Percentiles rank a stretch among this genome's conserved stretches.
phyloP scores from a whole-genome alignment of 2,888 invertebrate species.

The Himalopsyche tibetana region DNA sequence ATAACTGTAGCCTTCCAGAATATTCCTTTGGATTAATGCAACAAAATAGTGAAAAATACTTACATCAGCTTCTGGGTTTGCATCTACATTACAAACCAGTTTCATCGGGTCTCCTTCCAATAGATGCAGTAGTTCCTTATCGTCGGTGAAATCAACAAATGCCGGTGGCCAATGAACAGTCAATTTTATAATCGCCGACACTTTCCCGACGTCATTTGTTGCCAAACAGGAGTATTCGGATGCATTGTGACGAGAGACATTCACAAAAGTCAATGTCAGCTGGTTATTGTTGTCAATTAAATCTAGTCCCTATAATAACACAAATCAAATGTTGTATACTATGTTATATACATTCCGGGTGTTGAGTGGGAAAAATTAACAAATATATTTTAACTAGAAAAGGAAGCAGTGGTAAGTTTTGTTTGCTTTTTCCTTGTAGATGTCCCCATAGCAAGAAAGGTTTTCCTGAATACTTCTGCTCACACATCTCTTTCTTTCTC shows the following conservation, averaged over 20 bases:
- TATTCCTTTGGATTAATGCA: too few species aligned
- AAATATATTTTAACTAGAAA: too few species aligned
- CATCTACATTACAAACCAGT: conserved; percentile 70
- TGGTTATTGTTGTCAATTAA: conserved; percentile 47
- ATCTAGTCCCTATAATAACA: conserved; percentile 56
- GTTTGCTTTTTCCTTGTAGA: too few species aligned
- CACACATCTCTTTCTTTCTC: too few species aligned
- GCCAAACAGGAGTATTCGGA: conserved; percentile 79
- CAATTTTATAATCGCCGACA: conserved; percentile 75
- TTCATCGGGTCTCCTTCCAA: conserved; percentile 66
- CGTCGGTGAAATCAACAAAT: conserved; percentile 69
- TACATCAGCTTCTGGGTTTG: conserved; percentile 72
- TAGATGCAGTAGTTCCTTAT: conserved; percentile 70
- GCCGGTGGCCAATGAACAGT: conserved; percentile 76
- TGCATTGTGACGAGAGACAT: conserved; percentile 72
- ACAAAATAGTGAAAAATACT: conserved; percentile 46
- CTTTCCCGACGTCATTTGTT: conserved; percentile 78
- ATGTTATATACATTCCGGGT: too few species aligned
- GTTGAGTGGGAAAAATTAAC: too few species aligned
- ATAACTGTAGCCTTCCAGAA: background rate
- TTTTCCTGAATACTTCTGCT: too few species aligned
- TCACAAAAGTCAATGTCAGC: conserved; percentile 67
- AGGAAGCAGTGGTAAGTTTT: too few species aligned
- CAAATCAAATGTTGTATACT: too few species aligned
- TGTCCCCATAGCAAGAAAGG: too few species aligned